These are phyloP conservation scores for Ennomos erosarius DNA, from an alignment of 2,888 invertebrate species.

Conservation along the genomic window DNA sequence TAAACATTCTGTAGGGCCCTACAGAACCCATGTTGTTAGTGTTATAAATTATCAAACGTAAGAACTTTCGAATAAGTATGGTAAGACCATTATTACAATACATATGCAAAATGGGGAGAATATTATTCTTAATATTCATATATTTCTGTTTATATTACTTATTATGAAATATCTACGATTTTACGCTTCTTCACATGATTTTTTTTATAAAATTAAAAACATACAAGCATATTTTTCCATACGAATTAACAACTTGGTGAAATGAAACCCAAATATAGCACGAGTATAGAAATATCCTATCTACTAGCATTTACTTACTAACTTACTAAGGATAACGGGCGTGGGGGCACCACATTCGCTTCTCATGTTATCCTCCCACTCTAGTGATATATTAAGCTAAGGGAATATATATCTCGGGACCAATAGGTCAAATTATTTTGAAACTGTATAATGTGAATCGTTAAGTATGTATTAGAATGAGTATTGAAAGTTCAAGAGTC, in stretches of 20 bases:
- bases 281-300: neutral
- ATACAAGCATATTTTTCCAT: too few relatives aligned
- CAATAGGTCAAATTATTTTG: slow-evolving; percentile 15
- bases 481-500: slow-evolving; percentile 20
- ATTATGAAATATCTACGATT: too few relatives aligned
- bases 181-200: too few relatives aligned
- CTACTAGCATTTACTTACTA: neutral
- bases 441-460: slow-evolving; percentile 17
- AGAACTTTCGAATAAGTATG: too few relatives aligned
- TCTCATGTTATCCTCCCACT: slow-evolving; percentile 17
- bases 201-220: too few relatives aligned
- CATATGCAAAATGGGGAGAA: too few relatives aligned
- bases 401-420: slow-evolving; percentile 5
- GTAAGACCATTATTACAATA: too few relatives aligned
- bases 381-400: slow-evolving; percentile 13
- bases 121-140: too few relatives aligned
- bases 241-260: neutral
- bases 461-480: slow-evolving; percentile 21
- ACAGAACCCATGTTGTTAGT: too few relatives aligned
- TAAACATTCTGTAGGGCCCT: too few relatives aligned
- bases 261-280: slow-evolving; percentile 1
- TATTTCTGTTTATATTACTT: too few relatives aligned
- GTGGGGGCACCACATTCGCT: slow-evolving; percentile 18
- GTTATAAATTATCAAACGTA: too few relatives aligned
- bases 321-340: slow-evolving; percentile 14